Conservation (phyloP, 1,140 invertebrate species). For the Lethocerus indicus region DNA sequence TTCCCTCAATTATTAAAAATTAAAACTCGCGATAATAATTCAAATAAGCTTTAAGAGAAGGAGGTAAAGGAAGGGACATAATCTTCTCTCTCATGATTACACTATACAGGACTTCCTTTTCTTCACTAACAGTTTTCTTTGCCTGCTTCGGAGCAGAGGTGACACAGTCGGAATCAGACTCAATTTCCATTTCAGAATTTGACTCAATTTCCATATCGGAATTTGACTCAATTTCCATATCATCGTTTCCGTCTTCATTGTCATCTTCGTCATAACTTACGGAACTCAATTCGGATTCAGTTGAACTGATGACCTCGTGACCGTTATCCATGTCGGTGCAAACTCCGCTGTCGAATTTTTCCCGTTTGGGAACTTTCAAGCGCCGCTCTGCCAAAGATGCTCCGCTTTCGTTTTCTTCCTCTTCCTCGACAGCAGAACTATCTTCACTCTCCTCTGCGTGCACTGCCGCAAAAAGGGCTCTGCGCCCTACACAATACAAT, state of each 20-base stretch:
- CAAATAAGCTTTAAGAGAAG: slow-evolving; percentile 32
- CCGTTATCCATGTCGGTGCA: slow-evolving; percentile 27
- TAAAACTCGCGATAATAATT: slow-evolving; percentile 31
- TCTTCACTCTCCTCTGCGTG: slow-evolving; percentile 8
- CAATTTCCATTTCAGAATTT: neutral
- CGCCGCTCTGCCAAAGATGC: neutral
- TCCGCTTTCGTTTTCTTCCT: neutral
- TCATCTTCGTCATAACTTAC: neutral
- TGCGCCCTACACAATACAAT: neutral
- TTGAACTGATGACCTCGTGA: slow-evolving; percentile 11
- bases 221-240: slow-evolving; percentile 5
- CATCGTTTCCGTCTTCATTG: neutral
- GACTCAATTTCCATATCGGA: slow-evolving; percentile 1
- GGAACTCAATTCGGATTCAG: slow-evolving; percentile 2
- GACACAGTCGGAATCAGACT: slow-evolving; percentile 4
- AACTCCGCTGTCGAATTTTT: slow-evolving; percentile 38
- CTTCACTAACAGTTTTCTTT: slow-evolving; percentile 1
- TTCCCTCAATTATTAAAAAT: too few relatives aligned
- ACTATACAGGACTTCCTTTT: slow-evolving; percentile 16
- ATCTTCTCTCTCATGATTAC: slow-evolving; percentile 31
- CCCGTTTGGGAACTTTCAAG: slow-evolving; percentile 25
- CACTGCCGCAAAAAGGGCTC: slow-evolving; percentile 8
- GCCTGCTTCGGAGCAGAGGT: neutral
- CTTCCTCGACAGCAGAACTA: slow-evolving; percentile 1
- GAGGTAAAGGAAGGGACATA: slow-evolving; percentile 31